Evolutionary conservation across 2,113 vertebrate species (phyloP).

Genomic region (Gopherus flavomarginatus): DNA sequence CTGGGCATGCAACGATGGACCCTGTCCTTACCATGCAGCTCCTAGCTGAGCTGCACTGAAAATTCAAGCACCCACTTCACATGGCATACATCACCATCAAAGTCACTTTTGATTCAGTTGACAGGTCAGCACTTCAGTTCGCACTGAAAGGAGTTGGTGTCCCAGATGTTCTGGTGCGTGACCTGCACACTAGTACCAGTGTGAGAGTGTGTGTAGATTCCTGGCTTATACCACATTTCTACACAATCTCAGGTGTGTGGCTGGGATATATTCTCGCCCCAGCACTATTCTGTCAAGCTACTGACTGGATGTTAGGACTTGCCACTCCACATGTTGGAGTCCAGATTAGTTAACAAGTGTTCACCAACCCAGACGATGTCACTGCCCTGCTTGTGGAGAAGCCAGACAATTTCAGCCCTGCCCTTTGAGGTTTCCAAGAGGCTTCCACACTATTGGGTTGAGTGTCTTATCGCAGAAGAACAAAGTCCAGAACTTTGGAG

Average conservation of each 20-base stretch:
- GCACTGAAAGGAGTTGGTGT: not conserved
- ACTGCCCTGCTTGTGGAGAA: not conserved
- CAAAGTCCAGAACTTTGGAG: too few relatives aligned
- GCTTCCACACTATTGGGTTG: too few relatives aligned
- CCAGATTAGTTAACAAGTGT: not conserved
- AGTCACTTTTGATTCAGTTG: too few relatives aligned
- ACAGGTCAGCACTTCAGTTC: too few relatives aligned
- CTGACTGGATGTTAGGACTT: not conserved
- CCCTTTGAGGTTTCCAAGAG: not conserved
- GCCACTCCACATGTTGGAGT: not conserved
- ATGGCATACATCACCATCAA: too few relatives aligned
- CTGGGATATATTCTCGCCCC: not conserved
- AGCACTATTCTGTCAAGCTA: not conserved
- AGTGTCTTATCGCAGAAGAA: too few relatives aligned
- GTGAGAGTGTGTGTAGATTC: too few relatives aligned
- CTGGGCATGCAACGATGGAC: too few relatives aligned
- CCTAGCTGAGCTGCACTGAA: too few relatives aligned
- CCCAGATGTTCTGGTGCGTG: not conserved
- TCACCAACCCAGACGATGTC: not conserved
- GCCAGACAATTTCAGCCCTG: not conserved
- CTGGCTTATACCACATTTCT: not conserved
- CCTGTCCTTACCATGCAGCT: too few relatives aligned
- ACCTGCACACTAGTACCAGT: too few relatives aligned
- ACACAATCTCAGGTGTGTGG: not conserved
- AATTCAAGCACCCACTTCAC: too few relatives aligned